Evolutionary conservation across 2,888 invertebrate genomes (phyloP), one percentile per base, ranked within the genome.

Genomic region (Trichopoda pennipes): DNA sequence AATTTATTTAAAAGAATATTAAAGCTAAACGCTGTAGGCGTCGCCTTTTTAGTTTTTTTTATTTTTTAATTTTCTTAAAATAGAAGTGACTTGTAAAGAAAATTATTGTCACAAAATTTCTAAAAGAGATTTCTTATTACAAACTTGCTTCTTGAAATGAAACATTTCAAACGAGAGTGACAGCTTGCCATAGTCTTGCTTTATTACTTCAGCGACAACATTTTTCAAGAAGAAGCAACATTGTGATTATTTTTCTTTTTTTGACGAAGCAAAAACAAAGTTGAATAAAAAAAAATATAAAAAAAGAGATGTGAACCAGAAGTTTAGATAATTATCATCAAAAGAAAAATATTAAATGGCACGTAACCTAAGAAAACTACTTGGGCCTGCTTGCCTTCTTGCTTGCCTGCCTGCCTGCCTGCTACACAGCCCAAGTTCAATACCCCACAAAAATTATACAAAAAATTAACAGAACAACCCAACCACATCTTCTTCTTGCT

Each of bases 361-460:
- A 79, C 79, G 75, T 79, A 82, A 82, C 78, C 72, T 68, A 78
- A 79, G 78, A 72, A 75, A 82, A 82, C 79, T 82, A 75, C 79
- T 79, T 56, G 64, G 79, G 74, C 2, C 72, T 64, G 58, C 49
- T n/a, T n/a, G n/a, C n/a, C n/a, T n/a, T n/a, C n/a, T n/a, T n/a
- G n/a, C n/a, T n/a, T n/a, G n/a, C n/a, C n/a, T n/a, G n/a, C n/a
- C n/a, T n/a, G n/a, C n/a, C n/a, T 78, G 28, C 28, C 8, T 28
- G 28, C 61, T 73, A 64, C 53, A 63, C 44, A 28, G 42, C 28
- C 55, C 78, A 75, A 82, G 82, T 82, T 82, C 82, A 82, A 82
- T 82, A 68, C 47, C 82, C 82, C 78, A 75, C 74, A 56, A 68
- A 58, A 56, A 66, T 51, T 7, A 35, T 1, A 10, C 10, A 35